Evolutionary conservation across 2,888 invertebrate genomes (phyloP).

Genomic region (Conops quadrifasciatus): DNA sequence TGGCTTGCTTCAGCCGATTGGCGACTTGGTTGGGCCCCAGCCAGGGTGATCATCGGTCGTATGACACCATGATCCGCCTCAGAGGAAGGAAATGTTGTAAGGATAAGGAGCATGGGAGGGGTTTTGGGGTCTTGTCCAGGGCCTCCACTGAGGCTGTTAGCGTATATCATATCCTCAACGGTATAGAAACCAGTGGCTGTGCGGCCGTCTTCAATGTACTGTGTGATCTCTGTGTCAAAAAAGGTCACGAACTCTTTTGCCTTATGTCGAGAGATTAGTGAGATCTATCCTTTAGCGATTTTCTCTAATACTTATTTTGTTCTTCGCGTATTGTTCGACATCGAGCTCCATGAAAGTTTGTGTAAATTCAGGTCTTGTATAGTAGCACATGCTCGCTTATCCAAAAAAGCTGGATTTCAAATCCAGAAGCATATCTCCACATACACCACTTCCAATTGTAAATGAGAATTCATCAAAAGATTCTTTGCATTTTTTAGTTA

Average conservation of each 20-base stretch:
- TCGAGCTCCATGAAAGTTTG: conserved; percentile 92
- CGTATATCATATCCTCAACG: conserved; percentile 89
- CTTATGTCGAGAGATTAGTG: conserved; percentile 73
- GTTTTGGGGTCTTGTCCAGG: too few species aligned
- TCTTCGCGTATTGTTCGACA: conserved; percentile 96
- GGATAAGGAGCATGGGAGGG: too few species aligned
- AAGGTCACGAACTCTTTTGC: conserved; percentile 93
- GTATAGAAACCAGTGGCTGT: conserved; percentile 98
- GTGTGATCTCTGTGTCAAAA: conserved; percentile 88
- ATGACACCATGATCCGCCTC: too few species aligned
- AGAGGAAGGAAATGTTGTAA: too few species aligned
- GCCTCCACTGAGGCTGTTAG: too few species aligned
- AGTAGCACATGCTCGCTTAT: conserved; percentile 68
- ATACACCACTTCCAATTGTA: too few species aligned
- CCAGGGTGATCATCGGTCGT: too few species aligned
- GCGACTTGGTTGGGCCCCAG: neutral
- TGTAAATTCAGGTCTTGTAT: conserved; percentile 99
- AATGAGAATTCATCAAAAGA: too few species aligned
- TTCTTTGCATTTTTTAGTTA: too few species aligned
- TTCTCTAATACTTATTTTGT: conserved; percentile 69
- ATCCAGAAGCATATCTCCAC: conserved; percentile 99
- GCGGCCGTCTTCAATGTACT: conserved; percentile 96
- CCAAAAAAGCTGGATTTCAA: conserved; percentile 90
- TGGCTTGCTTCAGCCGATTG: neutral
- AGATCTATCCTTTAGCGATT: neutral